A percentile compares a stretch with the other conserved stretches of the same genome.
phyloP scores from a whole-genome alignment of 1,140 invertebrate species.

The Lasaia peninsularis region DNA sequence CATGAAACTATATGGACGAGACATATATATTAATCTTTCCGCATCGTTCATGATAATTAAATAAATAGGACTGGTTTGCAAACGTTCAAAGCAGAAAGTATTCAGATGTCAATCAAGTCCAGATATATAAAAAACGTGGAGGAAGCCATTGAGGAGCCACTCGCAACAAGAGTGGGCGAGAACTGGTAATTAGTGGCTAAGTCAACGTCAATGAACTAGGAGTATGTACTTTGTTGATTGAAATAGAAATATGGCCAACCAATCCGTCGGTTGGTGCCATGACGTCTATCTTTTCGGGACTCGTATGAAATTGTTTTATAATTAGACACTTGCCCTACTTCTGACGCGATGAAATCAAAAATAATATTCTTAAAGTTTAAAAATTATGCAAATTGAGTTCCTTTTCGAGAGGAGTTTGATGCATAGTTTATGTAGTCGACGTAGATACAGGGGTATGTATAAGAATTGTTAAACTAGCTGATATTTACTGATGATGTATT shows the following conservation, averaged over 20 bases:
- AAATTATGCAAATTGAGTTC: too few relatives aligned
- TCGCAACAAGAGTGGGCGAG: conserved; percentile 51
- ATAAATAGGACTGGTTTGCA: conserved; percentile 40
- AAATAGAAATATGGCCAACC: conserved; percentile 3
- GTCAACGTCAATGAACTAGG: conserved; percentile 53
- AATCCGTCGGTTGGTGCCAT: neutral
- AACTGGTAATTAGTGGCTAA: conserved; percentile 50
- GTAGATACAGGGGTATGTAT: too few relatives aligned
- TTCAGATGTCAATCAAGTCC: conserved; percentile 52
- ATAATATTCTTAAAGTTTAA: too few relatives aligned
- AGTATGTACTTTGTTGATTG: conserved; percentile 33
- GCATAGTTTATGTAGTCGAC: too few relatives aligned
- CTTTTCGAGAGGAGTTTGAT: too few relatives aligned
- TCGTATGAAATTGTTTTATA: conserved; percentile 6
- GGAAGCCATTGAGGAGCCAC: conserved; percentile 46
- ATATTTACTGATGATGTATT: too few relatives aligned
- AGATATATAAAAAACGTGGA: conserved; percentile 40
- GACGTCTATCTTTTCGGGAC: conserved; percentile 13
- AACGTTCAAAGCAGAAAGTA: conserved; percentile 26
- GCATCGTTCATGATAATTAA: conserved; percentile 20
- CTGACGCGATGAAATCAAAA: neutral
- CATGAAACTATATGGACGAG: neutral
- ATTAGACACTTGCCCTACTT: conserved; percentile 3
- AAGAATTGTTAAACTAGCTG: too few relatives aligned
- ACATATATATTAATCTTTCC: neutral